Evolutionary conservation across 53 echinoderm and acorn worm genomes (phyloP), one percentile per base, ranked within the genome.

Genomic region (Actinopyga echinites): DNA sequence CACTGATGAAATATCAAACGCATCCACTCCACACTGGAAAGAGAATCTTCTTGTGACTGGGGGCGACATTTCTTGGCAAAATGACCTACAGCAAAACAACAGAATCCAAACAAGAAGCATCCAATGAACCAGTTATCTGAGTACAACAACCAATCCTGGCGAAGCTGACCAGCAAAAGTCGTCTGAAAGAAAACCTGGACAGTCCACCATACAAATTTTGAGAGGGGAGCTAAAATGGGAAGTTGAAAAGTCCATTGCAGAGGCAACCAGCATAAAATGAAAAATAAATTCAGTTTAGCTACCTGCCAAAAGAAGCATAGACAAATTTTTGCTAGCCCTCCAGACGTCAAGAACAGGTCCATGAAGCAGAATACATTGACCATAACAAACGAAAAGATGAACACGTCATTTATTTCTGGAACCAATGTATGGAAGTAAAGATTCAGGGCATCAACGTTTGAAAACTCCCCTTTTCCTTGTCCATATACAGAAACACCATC

Each of bases 391-490:
- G 92, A 85, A 30, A 87, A 67, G 68, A 90, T 65, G 71, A 94
- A 94, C 34, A 89, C 80, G 65, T 97, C 97, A 59, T 97, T 97
- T 43, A 90, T 88, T 73, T 97, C 94, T n/a, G 96, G 94, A 59
- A 84, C 83, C 31, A 94, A 65, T 9, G 90, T 92, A 55, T 85
- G 83, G 6, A 97, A 58, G 75, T 88, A 94, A 4, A 94, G 52
- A 52, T 92, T 88, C 79, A 97, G 58, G 8, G 90, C 86, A 12
- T 63, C 88, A 22, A 92, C 86, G 56, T 88, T 94, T 49, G 80
- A 74, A 66, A 82, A 94, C 49, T 94, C 92, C 0, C 94, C 97
- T 56, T 69, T 59, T 29, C 82, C 43, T 7, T 32, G 57, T n/a
- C 97, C 94, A 43, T 97, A 97, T 31, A 74, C 56, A 15, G 83